Base-by-base conservation (phyloP, 2,113 vertebrate species). In the Procavia capensis region DNA sequence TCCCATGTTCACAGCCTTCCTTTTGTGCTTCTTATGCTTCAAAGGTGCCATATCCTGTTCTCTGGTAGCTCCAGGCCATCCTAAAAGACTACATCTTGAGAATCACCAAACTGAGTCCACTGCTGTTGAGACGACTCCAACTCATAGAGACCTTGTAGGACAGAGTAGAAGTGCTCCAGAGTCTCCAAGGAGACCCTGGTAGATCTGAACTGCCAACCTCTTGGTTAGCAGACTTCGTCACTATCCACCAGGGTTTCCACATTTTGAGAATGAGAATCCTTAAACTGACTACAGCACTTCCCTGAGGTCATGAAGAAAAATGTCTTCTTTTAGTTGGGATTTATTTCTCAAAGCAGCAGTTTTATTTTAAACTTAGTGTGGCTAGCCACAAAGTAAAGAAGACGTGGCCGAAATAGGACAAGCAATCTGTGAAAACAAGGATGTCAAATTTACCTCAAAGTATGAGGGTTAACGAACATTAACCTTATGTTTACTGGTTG, bases 271-370 rank as follows among this genome's bases (percentile, higher is more conserved):
- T 31, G 4, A 34, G 4, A 74, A 31, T 47, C 45, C 43, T 50
- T 68, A 34, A 68, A 29, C 4, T 25, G 10, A 70, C 50, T 24
- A 25, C 3, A 87, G 11, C 39, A 63, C 47, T 90, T 88, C 39
- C 50, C 24, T 8, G 6, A 27, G 25, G n/a, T 20, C 24, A n/a
- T 31, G 34, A 9, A 59, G 27, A 41, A 79, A 39, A 31, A 66
- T 24, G 13, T 1, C 39, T 36, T 63, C 47, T 61, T 25, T 1
- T 6, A 47, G 39, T 13, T 54, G n/a, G n/a, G 27, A 22, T 27
- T 81, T 63, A 50, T 63, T 92, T 96, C 54, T 76, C 81, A 87
- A 83, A 96, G 29, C 59, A 61, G 84, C 16, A 27, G 16, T 41
- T 36, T 78, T 20, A 9, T 41, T 90, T 78, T 76, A 85, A 85